phyloP scores from a whole-genome alignment of 2,797 vertebrate species.

The Luscinia luscinia region DNA sequence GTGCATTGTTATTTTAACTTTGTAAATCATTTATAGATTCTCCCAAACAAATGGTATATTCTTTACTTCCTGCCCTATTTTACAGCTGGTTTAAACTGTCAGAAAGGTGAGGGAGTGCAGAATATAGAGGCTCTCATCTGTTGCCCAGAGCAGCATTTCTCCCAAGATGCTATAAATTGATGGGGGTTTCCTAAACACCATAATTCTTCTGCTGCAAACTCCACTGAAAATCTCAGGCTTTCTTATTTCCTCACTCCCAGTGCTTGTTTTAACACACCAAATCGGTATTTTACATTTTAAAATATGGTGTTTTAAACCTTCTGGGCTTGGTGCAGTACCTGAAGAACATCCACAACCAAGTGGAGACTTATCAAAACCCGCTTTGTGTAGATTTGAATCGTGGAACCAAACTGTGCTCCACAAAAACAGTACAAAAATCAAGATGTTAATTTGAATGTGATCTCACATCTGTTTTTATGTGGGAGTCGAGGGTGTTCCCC shows the following conservation, averaged over 20 bases:
- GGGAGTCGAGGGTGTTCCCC: too few relatives aligned
- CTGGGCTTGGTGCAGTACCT: background rate
- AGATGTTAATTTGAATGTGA: accelerated
- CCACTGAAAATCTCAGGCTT: background rate
- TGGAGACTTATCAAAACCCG: background rate
- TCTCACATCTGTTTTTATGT: background rate
- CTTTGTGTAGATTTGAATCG: background rate
- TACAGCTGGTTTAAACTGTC: background rate
- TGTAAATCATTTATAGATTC: background rate
- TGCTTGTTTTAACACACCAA: accelerated
- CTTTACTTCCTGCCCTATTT: conserved; percentile 18
- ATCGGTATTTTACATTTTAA: background rate
- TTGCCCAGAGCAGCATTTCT: background rate
- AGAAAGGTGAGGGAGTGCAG: background rate
- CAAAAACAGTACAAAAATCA: background rate
- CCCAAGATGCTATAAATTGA: background rate
- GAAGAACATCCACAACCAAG: background rate
- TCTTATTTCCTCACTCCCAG: background rate
- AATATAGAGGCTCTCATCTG: background rate
- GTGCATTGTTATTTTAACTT: background rate
- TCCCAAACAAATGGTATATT: background rate
- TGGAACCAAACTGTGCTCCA: background rate
- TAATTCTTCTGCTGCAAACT: background rate
- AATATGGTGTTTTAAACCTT: background rate
- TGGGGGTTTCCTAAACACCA: background rate